These are phyloP conservation scores for Lepidocyrtoides sp. DNA, from an alignment of 2,888 invertebrate genomes.

Conservation along the genomic window DNA sequence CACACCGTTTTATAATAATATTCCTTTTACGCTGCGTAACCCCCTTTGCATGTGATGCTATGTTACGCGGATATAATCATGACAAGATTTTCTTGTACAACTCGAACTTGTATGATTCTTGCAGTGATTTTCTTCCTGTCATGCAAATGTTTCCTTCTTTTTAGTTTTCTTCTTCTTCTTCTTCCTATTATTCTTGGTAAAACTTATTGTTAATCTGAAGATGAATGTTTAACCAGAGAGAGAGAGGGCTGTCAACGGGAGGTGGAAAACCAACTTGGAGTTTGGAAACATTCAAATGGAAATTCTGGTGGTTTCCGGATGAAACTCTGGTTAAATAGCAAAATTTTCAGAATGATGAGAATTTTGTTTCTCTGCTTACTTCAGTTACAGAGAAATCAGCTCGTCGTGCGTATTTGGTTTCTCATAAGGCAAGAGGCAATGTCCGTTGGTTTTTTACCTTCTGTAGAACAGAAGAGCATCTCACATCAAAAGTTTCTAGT, in stretches of 20 bases:
- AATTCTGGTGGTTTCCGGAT: slow-evolving; percentile 39
- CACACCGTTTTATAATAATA: background rate
- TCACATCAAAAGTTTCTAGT: slow-evolving; percentile 33
- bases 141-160: background rate
- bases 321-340: background rate
- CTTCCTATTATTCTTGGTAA: background rate
- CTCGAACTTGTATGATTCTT: background rate
- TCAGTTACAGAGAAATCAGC: too few relatives aligned
- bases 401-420: too few relatives aligned
- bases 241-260: slow-evolving; percentile 11
- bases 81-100: slow-evolving; percentile 21
- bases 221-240: slow-evolving; percentile 34
- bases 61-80: slow-evolving; percentile 23
- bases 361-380: background rate
- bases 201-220: slow-evolving; percentile 49
- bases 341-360: slow-evolving; percentile 12
- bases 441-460: background rate
- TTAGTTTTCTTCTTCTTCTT: slow-evolving; percentile 14
- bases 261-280: background rate
- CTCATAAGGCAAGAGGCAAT: too few relatives aligned
- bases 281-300: slow-evolving; percentile 32
- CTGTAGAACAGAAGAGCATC: background rate
- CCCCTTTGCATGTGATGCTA: background rate
- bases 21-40: background rate
- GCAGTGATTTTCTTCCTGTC: slow-evolving; percentile 36